Conservation (phyloP, 2,113 vertebrate genomes). For the Mola mola region DNA sequence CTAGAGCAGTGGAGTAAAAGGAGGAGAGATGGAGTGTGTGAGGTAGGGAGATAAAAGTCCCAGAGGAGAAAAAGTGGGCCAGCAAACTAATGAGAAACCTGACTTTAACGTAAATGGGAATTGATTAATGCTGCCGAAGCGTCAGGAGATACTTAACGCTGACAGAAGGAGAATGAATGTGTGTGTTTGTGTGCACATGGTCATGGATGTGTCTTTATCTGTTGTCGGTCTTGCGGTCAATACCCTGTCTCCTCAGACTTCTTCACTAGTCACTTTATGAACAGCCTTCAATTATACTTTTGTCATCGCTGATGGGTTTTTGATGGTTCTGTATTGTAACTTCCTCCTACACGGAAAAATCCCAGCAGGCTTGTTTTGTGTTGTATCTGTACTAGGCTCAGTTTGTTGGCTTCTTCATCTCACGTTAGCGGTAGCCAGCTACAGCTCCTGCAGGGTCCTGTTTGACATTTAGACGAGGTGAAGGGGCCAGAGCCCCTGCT, state of each 20-base stretch:
- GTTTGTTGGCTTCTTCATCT: conserved; percentile 13
- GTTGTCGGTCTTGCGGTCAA: conserved; percentile 15
- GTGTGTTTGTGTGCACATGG: conserved; percentile 19
- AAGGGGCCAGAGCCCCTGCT: conserved; percentile 1
- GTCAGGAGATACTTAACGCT: conserved; percentile 50
- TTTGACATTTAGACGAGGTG: conserved; percentile 48
- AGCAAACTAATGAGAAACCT: conserved; percentile 47
- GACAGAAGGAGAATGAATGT: conserved; percentile 26
- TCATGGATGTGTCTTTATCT: conserved; percentile 16
- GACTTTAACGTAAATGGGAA: conserved; percentile 63
- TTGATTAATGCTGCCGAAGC: conserved; percentile 49
- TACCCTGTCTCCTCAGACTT: conserved; percentile 19
- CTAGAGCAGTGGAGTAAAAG: conserved; percentile 20
- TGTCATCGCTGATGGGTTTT: conserved; percentile 42
- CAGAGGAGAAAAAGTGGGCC: conserved; percentile 35
- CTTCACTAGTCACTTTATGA: conserved; percentile 35
- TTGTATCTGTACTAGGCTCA: neutral
- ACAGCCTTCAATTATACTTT: conserved; percentile 26
- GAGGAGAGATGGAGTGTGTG: conserved; percentile 26
- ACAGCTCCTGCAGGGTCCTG: neutral
- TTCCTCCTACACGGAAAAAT: conserved; percentile 13
- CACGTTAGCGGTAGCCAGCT: conserved; percentile 18
- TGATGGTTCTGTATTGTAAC: neutral
- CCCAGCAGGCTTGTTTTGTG: neutral
- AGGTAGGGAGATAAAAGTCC: conserved; percentile 38